These are phyloP conservation scores for Bibio marci DNA, from an alignment of 2,888 invertebrate genomes.

Conservation along the genomic window DNA sequence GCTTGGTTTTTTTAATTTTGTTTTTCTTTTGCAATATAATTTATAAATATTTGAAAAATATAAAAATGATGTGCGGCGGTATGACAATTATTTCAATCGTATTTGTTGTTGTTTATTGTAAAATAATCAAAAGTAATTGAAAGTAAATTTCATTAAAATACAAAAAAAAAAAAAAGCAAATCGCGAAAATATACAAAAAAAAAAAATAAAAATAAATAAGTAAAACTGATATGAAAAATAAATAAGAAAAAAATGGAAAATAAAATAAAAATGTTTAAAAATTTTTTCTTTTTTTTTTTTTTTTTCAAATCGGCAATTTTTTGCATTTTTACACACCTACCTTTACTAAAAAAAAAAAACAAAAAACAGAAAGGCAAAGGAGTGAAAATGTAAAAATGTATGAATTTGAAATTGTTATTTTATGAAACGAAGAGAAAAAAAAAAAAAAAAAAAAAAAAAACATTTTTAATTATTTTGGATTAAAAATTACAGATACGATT, in stretches of 20 bases:
- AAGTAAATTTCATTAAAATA: too few relatives aligned
- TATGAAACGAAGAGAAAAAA: too few relatives aligned
- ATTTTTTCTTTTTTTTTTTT: slow-evolving; percentile 3
- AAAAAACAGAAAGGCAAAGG: slow-evolving; percentile 6
- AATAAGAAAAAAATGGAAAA: slow-evolving; percentile 3
- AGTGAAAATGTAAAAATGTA: too few relatives aligned
- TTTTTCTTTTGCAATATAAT: background rate
- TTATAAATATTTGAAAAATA: background rate
- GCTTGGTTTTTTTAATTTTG: background rate
- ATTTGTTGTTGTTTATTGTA: too few relatives aligned
- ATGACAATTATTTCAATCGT: slow-evolving; percentile 9
- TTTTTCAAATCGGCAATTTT: too few relatives aligned
- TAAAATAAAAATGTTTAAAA: slow-evolving; percentile 2
- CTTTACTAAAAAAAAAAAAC: slow-evolving; percentile 2
- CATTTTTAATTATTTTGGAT: background rate
- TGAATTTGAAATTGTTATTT: too few relatives aligned
- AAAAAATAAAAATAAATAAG: too few relatives aligned
- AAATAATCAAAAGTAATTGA: too few relatives aligned
- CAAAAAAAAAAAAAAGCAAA: too few relatives aligned
- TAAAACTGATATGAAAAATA: too few relatives aligned
- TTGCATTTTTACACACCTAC: too few relatives aligned
- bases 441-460: slow-evolving; percentile 5
- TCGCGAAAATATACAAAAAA: too few relatives aligned
- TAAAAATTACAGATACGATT: slow-evolving; percentile 54
- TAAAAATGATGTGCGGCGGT: background rate